Conservation (phyloP, 2,113 vertebrate species). For the Pteropus alecto region DNA sequence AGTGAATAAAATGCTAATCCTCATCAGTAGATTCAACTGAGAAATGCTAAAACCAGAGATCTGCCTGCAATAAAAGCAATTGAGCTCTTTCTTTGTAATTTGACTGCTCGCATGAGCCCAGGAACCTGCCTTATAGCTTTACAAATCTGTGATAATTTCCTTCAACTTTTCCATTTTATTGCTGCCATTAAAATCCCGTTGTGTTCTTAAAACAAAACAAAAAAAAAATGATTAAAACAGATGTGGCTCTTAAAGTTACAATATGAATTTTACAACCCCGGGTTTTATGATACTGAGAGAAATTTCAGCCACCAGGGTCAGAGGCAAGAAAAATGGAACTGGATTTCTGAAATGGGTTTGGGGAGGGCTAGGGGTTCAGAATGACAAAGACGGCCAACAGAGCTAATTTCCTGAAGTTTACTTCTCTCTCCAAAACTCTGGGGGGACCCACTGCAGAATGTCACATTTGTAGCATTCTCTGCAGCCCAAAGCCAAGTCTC, state of each 20-base stretch:
- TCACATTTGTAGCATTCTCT: background rate
- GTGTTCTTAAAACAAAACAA: slow-evolving; percentile 85
- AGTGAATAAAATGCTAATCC: slow-evolving; percentile 81
- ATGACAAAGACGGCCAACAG: slow-evolving; percentile 55
- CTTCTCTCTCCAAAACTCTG: slow-evolving; percentile 8
- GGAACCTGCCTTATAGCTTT: slow-evolving; percentile 85
- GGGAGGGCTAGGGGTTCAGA: background rate
- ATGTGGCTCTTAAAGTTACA: slow-evolving; percentile 89
- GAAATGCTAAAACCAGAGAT: slow-evolving; percentile 80
- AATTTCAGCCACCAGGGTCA: slow-evolving; percentile 82
- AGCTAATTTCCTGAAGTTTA: slow-evolving; percentile 54
- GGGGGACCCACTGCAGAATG: slow-evolving; percentile 26
- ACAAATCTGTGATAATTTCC: slow-evolving; percentile 91
- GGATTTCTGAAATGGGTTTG: slow-evolving; percentile 64
- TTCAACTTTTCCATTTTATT: slow-evolving; percentile 88
- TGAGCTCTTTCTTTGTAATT: slow-evolving; percentile 85
- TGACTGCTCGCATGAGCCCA: slow-evolving; percentile 83
- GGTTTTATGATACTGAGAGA: slow-evolving; percentile 85
- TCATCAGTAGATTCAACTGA: slow-evolving; percentile 78
- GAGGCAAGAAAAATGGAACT: slow-evolving; percentile 76
- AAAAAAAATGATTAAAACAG: slow-evolving; percentile 89
- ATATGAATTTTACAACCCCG: slow-evolving; percentile 88
- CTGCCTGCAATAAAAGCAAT: slow-evolving; percentile 79
- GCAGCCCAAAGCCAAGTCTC: background rate
- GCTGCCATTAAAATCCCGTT: slow-evolving; percentile 87